Evolutionary conservation across 1,140 invertebrate genomes (phyloP), one percentile per base, ranked within the genome.

Genomic region (Sweltsa coloradensis): DNA sequence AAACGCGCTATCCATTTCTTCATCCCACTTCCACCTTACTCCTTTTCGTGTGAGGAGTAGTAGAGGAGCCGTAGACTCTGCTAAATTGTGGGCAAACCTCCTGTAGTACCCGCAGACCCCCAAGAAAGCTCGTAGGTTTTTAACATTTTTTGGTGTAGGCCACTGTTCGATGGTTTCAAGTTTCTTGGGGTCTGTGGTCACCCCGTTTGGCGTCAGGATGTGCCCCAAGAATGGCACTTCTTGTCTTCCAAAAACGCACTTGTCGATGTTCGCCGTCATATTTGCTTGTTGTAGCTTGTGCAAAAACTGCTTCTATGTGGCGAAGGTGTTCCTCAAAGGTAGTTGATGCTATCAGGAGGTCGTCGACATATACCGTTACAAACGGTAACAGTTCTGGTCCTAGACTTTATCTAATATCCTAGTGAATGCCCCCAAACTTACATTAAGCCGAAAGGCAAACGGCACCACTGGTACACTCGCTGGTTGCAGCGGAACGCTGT

Each of bases 61-160:
- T 21, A 65, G 50, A 3, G 56, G 56, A 16, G 40, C 23, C 5
- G 56, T 53, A 14, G 9, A 22, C 40, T 50, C 16, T 21, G 47
- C 52, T 50, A 59, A 55, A 42, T 53, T 37, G 1, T 49, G 27
- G 16, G 50, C 47, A 51, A 64, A 67, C 39, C 55, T 45, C 14
- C 61, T 27, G 47, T 66, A 67, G 55, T 52, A 65, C 45, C 57
- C 58, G 36, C 59, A 57, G 0, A 65, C 27, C 0, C 64, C 60
- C 21, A 66, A 42, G 53, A 64, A 64, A 11, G 47, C 48, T 46
- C 59, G 55, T 5, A 65, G 42, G 31, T 64, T 53, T 47, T 59
- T 53, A 11, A 52, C 37, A 37, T 53, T 60, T 23, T 54, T 53
- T 16, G 63, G 62, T 14, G 45, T 19, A 6, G 55, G 54, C 39